phyloP scores from a whole-genome alignment of 2,888 invertebrate species.

The Tachina grossa region DNA sequence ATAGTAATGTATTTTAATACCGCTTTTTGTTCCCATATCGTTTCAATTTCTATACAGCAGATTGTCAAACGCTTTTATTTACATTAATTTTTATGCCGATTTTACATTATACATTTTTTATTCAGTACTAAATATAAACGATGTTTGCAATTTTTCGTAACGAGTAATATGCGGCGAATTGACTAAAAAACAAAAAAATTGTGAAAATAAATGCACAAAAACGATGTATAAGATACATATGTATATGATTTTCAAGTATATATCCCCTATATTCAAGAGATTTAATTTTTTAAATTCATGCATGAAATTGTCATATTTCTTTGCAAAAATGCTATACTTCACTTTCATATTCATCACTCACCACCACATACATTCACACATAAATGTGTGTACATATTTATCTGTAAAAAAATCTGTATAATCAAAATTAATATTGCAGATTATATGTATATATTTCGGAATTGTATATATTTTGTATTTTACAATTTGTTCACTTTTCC shows the following conservation, averaged over 20 bases:
- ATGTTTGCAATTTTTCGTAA: conserved; percentile 58
- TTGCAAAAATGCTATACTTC: conserved; percentile 56
- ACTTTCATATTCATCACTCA: conserved; percentile 57
- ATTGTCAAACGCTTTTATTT: conserved; percentile 41
- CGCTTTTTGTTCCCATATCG: neutral
- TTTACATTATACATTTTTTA: conserved; percentile 36
- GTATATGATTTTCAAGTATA: neutral
- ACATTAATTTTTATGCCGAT: conserved; percentile 13
- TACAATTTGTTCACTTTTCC: conserved; percentile 31
- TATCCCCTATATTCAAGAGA: neutral
- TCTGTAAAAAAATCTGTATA: conserved; percentile 13
- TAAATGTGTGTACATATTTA: neutral
- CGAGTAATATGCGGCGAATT: conserved; percentile 67
- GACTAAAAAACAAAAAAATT: conserved; percentile 59
- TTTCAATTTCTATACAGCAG: conserved; percentile 1
- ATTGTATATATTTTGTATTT: conserved; percentile 3
- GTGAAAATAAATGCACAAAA: conserved; percentile 61
- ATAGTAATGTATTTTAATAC: neutral
- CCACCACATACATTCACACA: conserved; percentile 42
- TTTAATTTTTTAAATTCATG: neutral
- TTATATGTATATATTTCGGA: neutral
- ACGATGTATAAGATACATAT: conserved; percentile 65
- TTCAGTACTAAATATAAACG: conserved; percentile 42
- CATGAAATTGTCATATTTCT: neutral
- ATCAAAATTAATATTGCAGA: conserved; percentile 23